These are phyloP conservation scores for Macrotis lagotis DNA, from an alignment of 2,113 vertebrate genomes.

Conservation along the genomic window DNA sequence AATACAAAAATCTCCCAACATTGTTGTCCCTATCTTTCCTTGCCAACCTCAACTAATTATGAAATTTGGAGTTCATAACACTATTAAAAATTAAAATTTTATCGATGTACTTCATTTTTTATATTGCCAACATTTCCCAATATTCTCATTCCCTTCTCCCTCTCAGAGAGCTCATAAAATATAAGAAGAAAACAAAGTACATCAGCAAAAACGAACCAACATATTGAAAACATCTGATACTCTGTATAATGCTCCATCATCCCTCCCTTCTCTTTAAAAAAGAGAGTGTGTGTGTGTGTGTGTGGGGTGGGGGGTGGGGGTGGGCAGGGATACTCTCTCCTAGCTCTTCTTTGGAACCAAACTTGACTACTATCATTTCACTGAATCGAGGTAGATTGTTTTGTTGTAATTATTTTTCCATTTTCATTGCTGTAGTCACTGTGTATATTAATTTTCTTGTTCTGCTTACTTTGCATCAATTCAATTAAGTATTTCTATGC, in stretches of 20 bases:
- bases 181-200: background rate
- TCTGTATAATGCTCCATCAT: background rate
- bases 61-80: background rate
- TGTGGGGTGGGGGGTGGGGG: no score
- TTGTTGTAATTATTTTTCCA: background rate
- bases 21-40: background rate
- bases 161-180: background rate
- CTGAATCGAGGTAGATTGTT: background rate
- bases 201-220: background rate
- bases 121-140: background rate
- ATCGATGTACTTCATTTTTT: background rate
- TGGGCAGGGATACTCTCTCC: background rate
- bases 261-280: background rate
- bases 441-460: background rate
- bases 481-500: background rate
- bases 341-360: background rate
- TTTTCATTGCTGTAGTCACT: background rate
- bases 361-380: background rate
- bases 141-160: background rate
- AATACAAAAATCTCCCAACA: background rate
- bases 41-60: background rate
- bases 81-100: background rate
- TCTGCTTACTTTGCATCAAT: background rate
- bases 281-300: background rate
- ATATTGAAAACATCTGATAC: background rate